A percentile compares a stretch with the other conserved stretches of the same genome.
These are phyloP conservation scores for Philypnodon macrostomus DNA, from an alignment of 2,797 vertebrate species.

Conservation along the genomic window DNA sequence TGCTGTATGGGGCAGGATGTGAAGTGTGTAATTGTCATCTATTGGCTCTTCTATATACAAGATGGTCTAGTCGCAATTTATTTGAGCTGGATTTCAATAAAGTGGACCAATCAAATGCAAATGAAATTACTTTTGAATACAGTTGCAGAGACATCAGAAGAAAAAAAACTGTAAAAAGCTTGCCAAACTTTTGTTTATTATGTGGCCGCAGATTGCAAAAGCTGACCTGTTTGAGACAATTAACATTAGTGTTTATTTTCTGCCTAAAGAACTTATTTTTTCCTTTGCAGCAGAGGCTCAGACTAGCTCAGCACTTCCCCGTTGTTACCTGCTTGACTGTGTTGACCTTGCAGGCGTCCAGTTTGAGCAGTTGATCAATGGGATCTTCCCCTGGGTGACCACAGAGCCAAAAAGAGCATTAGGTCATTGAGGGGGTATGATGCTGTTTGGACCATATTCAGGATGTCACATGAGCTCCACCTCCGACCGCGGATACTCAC, in stretches of 20 bases:
- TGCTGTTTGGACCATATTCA: constrained; percentile 41
- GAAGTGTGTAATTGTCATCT: too few species aligned
- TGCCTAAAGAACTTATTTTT: constrained; percentile 3
- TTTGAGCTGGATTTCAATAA: too few species aligned
- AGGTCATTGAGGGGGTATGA: constrained; percentile 16
- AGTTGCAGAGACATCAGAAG: too few species aligned
- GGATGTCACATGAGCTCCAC: constrained; percentile 37
- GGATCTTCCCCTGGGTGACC: constrained; percentile 72
- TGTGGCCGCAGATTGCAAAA: too few species aligned
- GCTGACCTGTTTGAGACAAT: too few species aligned
- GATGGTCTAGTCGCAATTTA: too few species aligned
- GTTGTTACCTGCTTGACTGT: constrained; percentile 85
- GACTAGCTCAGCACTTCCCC: constrained; percentile 13
- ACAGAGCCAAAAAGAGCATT: constrained; percentile 38
- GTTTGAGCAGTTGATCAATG: constrained; percentile 86
- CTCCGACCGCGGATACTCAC: constrained; percentile 59
- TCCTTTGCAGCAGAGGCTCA: constrained; percentile 7
- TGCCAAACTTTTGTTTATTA: too few species aligned
- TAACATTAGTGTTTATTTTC: constrained; percentile 5
- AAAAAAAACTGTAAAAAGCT: too few species aligned
- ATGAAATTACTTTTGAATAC: too few species aligned
- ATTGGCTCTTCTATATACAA: too few species aligned
- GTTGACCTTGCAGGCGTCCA: constrained; percentile 82
- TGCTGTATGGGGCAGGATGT: too few species aligned
- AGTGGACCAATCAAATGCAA: too few species aligned